Evolutionary conservation across 2,888 invertebrate genomes (phyloP), one percentile per base, ranked within the genome.

Genomic region (Neelides folsomi): DNA sequence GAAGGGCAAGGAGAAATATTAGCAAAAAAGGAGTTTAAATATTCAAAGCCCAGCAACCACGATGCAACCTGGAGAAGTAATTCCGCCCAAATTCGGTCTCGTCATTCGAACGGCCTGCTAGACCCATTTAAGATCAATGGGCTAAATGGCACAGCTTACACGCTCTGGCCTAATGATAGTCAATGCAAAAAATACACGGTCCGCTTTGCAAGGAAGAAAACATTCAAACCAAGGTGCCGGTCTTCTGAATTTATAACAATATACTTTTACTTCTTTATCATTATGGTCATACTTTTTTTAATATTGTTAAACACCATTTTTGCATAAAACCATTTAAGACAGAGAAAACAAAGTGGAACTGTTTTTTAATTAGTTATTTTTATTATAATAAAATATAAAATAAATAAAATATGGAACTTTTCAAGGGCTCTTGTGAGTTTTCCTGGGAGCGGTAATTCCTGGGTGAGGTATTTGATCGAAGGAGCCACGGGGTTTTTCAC

Each of bases 381-480:
- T n/a, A n/a, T n/a, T n/a, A n/a, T n/a, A n/a, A n/a, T n/a, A n/a
- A n/a, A n/a, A n/a, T n/a, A n/a, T n/a, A n/a, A n/a, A n/a, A n/a
- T n/a, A n/a, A n/a, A 15, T 16, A 42, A 13, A 19, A 18, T 27
- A 19, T 15, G 37, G 42, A 8, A 40, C 39, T 10, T 43, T 54
- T 54, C 8, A 51, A 64, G 64, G 49, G 67, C 68, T 43, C 60
- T 68, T 19, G 67, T 66, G 19, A 68, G 67, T 37, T 69, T 66
- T 53, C 68, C 68, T 6, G 67, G 68, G 15, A 66, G 64, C 20
- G 68, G 68, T 7, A 67, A 69, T 59, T 68, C 69, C n/a, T 69
- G 69, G 69, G 56, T 67, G 8, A 58, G 69, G n/a, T 66, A 67
- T 53, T 55, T 69, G 47, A 60, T 69, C n/a, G 67, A 69, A 57